Percentiles rank a stretch among this genome's conserved stretches.
Evolutionary conservation across 2,888 invertebrate species (phyloP).

Genomic region (Galeruca laticollis): DNA sequence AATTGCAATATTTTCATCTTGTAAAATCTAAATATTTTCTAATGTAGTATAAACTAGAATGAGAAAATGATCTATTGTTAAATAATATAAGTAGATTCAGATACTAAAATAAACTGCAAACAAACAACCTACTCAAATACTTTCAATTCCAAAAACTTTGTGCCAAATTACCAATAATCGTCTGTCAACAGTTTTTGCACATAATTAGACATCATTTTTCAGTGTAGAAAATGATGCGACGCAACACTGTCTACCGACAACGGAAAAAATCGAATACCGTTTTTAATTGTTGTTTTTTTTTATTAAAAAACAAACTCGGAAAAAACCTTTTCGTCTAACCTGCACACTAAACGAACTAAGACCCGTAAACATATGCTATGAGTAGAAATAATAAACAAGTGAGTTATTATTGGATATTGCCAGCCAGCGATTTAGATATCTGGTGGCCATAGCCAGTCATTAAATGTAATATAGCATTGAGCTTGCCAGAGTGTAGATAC

Average conservation of each 20-base stretch:
- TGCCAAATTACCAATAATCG: slow-evolving; percentile 26
- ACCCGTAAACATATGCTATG: slow-evolving; percentile 8
- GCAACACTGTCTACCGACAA: neutral
- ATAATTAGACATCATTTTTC: slow-evolving; percentile 6
- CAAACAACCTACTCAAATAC: neutral
- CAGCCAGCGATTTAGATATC: slow-evolving; percentile 16
- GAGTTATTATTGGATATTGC: slow-evolving; percentile 34
- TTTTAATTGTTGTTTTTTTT: neutral
- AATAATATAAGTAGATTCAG: neutral
- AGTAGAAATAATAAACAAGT: slow-evolving; percentile 34
- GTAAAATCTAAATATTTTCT: neutral
- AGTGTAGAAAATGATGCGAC: neutral
- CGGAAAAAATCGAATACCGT: neutral
- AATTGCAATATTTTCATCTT: too few species aligned
- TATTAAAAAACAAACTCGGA: neutral
- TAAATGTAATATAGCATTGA: slow-evolving; percentile 10
- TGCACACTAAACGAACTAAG: slow-evolving; percentile 21
- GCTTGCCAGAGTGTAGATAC: slow-evolving; percentile 21
- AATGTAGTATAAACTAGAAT: neutral
- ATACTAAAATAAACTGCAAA: slow-evolving; percentile 4
- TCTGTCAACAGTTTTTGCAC: slow-evolving; percentile 24
- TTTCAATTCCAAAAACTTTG: slow-evolving; percentile 1
- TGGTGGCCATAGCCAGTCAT: slow-evolving; percentile 14
- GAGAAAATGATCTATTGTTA: neutral
- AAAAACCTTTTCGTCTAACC: neutral